Percentiles rank a stretch among this genome's conserved stretches.
phyloP scores from a whole-genome alignment of 2,888 invertebrate species.

The Tricholauxania praeusta region DNA sequence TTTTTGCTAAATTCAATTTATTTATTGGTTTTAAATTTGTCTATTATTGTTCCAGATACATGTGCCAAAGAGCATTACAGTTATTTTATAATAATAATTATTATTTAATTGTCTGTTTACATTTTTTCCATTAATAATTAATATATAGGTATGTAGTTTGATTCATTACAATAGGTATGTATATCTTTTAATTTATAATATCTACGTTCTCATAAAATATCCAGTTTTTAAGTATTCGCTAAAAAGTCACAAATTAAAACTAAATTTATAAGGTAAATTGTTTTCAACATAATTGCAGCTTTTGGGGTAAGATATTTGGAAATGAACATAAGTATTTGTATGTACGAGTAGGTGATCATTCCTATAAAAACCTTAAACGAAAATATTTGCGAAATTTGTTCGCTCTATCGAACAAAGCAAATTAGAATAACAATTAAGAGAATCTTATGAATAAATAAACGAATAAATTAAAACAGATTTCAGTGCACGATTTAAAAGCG shows the following conservation, averaged over 20 bases:
- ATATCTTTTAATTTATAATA: conserved; percentile 25
- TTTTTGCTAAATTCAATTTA: conserved; percentile 28
- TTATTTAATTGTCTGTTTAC: no score
- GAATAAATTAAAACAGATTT: conserved; percentile 1
- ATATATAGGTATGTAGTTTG: neutral
- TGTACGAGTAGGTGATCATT: neutral
- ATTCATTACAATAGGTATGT: neutral
- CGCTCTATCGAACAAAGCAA: neutral
- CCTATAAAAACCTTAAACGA: neutral
- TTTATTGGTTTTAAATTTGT: conserved; percentile 28
- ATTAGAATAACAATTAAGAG: neutral
- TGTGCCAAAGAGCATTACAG: no score
- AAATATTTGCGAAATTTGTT: neutral
- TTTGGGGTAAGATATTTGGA: conserved; percentile 7
- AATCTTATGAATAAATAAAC: conserved; percentile 2
- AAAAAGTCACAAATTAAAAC: conserved; percentile 11
- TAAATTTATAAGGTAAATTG: conserved; percentile 11
- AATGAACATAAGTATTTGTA: neutral
- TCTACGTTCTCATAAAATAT: conserved; percentile 27
- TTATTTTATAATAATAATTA: no score
- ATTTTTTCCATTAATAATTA: no score
- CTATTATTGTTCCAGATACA: conserved; percentile 22
- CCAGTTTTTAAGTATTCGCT: conserved; percentile 9
- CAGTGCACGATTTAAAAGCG: neutral
- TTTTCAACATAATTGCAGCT: conserved; percentile 35